A percentile compares a stretch with the other conserved stretches of the same genome.
These are phyloP conservation scores for Elephas maximus DNA, from an alignment of 2,113 vertebrate species.

Conservation along the genomic window DNA sequence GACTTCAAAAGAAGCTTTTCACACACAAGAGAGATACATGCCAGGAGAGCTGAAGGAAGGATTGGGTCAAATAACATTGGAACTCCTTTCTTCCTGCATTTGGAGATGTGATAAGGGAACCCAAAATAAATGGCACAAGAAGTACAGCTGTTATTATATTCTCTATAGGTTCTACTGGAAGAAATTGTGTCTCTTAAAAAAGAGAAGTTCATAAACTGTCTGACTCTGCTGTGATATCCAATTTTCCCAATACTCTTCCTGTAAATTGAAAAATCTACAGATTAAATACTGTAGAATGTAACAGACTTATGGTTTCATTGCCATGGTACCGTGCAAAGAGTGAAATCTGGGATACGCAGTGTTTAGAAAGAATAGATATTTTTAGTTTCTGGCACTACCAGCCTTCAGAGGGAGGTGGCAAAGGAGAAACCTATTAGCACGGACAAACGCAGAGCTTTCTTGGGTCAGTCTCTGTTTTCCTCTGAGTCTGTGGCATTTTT, in stretches of 20 bases:
- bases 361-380: background rate
- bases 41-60: background rate
- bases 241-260: background rate
- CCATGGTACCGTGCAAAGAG: accelerated
- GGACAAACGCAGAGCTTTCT: background rate
- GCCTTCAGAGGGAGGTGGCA: accelerated
- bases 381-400: background rate
- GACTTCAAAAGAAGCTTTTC: slow-evolving; percentile 76
- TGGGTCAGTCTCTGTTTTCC: too few species aligned
- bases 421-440: background rate
- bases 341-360: too few species aligned
- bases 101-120: slow-evolving; percentile 8
- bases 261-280: background rate
- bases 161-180: background rate
- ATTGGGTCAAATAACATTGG: background rate
- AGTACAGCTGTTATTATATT: background rate
- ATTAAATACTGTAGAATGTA: background rate
- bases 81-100: background rate
- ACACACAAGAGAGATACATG: slow-evolving; percentile 34
- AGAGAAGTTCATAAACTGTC: background rate
- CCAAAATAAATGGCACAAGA: background rate
- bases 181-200: background rate
- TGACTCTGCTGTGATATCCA: background rate
- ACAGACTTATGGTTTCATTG: background rate
- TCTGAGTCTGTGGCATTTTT: background rate